These are phyloP conservation scores for Tetropium fuscum DNA, from an alignment of 2,888 invertebrate genomes.

Conservation along the genomic window DNA sequence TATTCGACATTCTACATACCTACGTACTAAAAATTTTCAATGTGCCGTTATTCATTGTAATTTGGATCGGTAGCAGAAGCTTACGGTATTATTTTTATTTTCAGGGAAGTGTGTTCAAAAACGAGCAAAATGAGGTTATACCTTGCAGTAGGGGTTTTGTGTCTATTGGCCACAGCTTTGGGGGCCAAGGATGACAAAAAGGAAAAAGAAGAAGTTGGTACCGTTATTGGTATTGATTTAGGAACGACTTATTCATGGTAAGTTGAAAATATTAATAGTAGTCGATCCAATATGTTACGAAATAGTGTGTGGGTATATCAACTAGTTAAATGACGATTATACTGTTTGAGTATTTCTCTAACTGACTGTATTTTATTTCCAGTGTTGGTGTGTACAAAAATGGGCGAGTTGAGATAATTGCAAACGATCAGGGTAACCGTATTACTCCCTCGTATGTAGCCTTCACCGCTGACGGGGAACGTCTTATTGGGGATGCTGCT, in stretches of 20 bases:
- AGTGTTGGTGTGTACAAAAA: conserved; percentile 97
- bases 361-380: conserved; percentile 53
- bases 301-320: background rate
- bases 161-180: conserved; percentile 70
- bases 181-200: conserved; percentile 82
- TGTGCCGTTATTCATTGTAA: too few species aligned
- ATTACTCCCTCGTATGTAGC: conserved; percentile 99
- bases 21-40: too few species aligned
- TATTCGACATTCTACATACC: background rate
- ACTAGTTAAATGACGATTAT: background rate
- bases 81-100: background rate
- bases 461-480: conserved; percentile 95
- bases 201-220: conserved; percentile 91
- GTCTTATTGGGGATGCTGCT: conserved; percentile 98
- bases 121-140: conserved; percentile 71
- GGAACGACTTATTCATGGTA: conserved; percentile 99
- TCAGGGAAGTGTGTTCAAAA: conserved; percentile 24
- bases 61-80: conserved; percentile 21
- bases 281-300: conserved; percentile 3
- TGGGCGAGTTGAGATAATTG: conserved; percentile 97
- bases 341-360: background rate
- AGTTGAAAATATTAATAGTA: conserved; percentile 58
- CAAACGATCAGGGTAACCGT: conserved; percentile 98
- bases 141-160: conserved; percentile 71
- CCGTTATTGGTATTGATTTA: conserved; percentile 98